Conservation (phyloP, 2,113 vertebrate genomes). For the Sialia sialis region DNA sequence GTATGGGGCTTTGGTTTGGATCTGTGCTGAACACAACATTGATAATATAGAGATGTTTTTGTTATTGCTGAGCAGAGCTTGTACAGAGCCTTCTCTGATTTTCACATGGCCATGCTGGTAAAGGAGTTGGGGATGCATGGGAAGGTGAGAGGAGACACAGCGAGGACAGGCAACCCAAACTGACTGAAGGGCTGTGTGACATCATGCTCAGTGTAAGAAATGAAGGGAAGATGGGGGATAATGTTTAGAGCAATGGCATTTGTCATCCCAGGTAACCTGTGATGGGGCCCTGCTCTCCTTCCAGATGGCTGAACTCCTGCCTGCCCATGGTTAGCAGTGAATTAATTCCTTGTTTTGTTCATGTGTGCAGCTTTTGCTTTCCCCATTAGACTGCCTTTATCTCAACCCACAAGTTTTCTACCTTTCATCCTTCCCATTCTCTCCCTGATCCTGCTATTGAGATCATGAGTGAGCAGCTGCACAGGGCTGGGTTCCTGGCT, state of each 20-base stretch:
- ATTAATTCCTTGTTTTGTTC: background rate
- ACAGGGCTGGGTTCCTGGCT: background rate
- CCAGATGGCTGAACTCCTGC: background rate
- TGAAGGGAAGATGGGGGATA: too few species aligned
- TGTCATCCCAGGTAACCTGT: background rate
- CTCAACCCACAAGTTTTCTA: background rate
- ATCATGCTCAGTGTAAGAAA: background rate
- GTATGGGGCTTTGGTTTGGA: background rate
- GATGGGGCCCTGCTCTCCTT: background rate
- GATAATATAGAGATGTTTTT: background rate
- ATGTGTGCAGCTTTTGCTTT: background rate
- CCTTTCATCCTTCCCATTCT: background rate
- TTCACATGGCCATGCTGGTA: background rate
- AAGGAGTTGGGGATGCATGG: background rate
- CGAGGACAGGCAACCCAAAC: background rate
- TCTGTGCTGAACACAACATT: background rate
- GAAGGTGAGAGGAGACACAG: background rate
- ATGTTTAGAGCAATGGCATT: background rate
- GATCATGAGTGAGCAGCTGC: background rate
- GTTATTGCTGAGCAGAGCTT: too few species aligned
- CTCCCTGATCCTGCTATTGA: background rate
- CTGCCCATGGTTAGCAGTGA: background rate
- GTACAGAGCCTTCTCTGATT: background rate
- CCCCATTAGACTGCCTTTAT: background rate
- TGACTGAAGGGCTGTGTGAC: background rate